A percentile compares a stretch with the other conserved stretches of the same genome.
phyloP scores from a whole-genome alignment of 2,797 vertebrate species.

The Rhodeus uyekii region DNA sequence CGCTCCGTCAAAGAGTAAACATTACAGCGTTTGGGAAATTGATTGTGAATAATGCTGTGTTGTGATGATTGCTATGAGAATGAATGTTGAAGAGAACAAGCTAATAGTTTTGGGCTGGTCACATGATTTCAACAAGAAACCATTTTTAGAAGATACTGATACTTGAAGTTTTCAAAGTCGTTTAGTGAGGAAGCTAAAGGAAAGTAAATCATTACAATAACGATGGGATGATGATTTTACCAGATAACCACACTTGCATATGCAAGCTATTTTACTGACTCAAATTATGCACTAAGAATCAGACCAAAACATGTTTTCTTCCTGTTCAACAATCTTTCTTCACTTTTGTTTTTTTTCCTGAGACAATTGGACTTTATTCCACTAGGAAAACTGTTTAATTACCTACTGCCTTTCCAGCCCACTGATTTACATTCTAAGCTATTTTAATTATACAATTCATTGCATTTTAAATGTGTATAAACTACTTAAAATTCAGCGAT shows the following conservation, averaged over 20 bases:
- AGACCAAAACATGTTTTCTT: conserved; percentile 43
- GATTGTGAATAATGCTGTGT: conserved; percentile 37
- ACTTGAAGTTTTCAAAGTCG: no score
- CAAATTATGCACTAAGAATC: conserved; percentile 37
- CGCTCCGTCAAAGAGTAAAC: conserved; percentile 58
- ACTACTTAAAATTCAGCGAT: conserved; percentile 87
- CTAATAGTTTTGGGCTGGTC: background rate
- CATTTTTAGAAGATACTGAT: no score
- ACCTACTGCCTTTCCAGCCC: conserved; percentile 79
- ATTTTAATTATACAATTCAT: conserved; percentile 88
- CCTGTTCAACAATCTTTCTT: conserved; percentile 50
- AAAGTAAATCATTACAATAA: conserved; percentile 10
- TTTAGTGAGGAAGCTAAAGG: no score
- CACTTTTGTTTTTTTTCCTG: conserved; percentile 33
- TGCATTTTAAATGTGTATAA: conserved; percentile 89
- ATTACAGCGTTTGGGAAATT: conserved; percentile 39
- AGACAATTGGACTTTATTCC: conserved; percentile 78
- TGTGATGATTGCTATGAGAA: conserved; percentile 11
- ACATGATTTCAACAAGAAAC: background rate
- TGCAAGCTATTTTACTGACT: conserved; percentile 5
- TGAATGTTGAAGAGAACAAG: conserved; percentile 10
- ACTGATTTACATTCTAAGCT: conserved; percentile 87
- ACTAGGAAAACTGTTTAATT: conserved; percentile 79
- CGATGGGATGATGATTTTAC: conserved; percentile 3
- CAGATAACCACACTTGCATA: conserved; percentile 4